Conservation (phyloP, 2,888 invertebrate genomes). For the Xylota sylvarum region DNA sequence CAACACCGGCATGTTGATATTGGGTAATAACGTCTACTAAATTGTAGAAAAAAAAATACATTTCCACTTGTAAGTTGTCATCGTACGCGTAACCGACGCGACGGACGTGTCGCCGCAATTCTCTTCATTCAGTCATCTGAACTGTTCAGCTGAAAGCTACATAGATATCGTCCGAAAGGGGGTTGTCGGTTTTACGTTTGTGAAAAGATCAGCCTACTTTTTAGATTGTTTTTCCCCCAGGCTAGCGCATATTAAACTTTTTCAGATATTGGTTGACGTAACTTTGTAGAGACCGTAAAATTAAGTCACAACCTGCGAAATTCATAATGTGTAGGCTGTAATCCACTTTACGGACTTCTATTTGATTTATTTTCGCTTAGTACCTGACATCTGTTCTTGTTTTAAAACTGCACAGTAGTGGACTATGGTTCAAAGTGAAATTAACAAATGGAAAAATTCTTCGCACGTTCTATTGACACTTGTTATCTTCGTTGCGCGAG, state of each 20-base stretch:
- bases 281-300: constrained; percentile 29
- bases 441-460: constrained; percentile 34
- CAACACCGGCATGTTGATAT: constrained; percentile 29
- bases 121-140: constrained; percentile 8
- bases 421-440: constrained; percentile 5
- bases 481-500: constrained; percentile 22
- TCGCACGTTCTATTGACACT: constrained; percentile 59
- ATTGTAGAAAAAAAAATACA: constrained; percentile 19
- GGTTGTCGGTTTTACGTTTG: constrained; percentile 27
- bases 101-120: background rate
- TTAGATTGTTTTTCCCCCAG: background rate
- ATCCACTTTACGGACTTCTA: constrained; percentile 1
- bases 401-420: background rate
- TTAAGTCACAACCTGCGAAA: constrained; percentile 32
- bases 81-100: constrained; percentile 16
- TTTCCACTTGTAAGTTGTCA: constrained; percentile 49
- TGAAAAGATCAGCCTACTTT: constrained; percentile 35
- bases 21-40: constrained; percentile 51
- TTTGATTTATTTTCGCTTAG: constrained; percentile 24
- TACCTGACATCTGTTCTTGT: background rate
- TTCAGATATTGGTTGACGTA: constrained; percentile 27
- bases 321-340: constrained; percentile 22
- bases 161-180: constrained; percentile 35
- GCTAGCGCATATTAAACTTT: constrained; percentile 14
- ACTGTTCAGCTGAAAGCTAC: constrained; percentile 23